These are phyloP conservation scores for Mohoua ochrocephala DNA, from an alignment of 2,113 vertebrate genomes.

Conservation along the genomic window DNA sequence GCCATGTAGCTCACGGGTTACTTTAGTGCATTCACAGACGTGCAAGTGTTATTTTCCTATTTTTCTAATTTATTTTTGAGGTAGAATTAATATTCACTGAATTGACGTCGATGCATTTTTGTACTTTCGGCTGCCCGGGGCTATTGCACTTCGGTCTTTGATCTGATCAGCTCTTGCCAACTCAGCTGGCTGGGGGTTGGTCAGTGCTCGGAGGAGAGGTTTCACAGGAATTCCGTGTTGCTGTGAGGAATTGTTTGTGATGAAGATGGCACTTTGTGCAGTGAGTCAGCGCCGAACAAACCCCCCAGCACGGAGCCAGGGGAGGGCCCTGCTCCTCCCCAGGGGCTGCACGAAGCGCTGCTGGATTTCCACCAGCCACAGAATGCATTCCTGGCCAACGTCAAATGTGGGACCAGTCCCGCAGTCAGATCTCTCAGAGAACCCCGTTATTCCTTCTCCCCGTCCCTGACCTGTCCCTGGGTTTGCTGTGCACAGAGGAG, in stretches of 20 bases:
- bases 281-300: not conserved
- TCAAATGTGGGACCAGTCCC: not conserved
- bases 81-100: not conserved
- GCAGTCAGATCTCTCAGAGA: not conserved
- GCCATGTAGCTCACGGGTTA: not conserved
- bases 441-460: fast-evolving
- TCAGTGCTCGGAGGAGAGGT: not conserved
- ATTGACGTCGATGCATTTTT: not conserved
- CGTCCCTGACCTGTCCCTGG: not conserved
- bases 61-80: not conserved
- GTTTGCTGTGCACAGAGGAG: not conserved
- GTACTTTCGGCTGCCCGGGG: not conserved
- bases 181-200: not conserved
- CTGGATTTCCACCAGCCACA: not conserved
- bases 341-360: not conserved
- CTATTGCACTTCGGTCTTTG: not conserved
- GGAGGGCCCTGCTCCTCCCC: not conserved
- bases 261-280: not conserved
- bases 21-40: not conserved
- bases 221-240: not conserved
- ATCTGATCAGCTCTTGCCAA: not conserved
- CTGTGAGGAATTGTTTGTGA: not conserved
- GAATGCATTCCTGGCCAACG: not conserved
- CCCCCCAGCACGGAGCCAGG: not conserved
- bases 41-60: not conserved